Evolutionary conservation across 2,113 vertebrate genomes (phyloP).

Genomic region (Patagioenas fasciata): DNA sequence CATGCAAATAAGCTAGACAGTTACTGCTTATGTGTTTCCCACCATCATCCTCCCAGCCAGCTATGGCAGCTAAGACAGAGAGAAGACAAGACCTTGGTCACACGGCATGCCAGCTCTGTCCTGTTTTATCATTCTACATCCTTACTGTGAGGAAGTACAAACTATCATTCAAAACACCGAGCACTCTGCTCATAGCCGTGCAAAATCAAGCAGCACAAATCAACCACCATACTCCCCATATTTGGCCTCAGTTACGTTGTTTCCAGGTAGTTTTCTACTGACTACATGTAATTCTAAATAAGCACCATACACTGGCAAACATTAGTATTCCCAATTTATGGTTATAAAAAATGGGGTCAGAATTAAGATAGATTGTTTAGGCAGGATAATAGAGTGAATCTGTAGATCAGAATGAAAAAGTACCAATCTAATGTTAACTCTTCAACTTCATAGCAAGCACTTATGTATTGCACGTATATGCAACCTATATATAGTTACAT

Average conservation of each 20-base stretch:
- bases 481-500: background rate
- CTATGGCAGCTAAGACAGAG: background rate
- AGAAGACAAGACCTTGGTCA: background rate
- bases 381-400: background rate
- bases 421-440: background rate
- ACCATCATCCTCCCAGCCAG: background rate
- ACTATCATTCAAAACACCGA: background rate
- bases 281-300: background rate
- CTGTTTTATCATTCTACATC: background rate
- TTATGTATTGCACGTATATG: rapidly evolving
- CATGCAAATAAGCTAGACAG: background rate
- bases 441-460: background rate
- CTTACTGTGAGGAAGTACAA: background rate
- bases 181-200: background rate
- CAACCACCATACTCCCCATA: rapidly evolving
- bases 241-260: background rate
- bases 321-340: background rate
- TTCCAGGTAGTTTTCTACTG: background rate
- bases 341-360: background rate
- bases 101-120: background rate
- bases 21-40: background rate
- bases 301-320: background rate
- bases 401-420: background rate
- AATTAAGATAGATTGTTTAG: background rate
- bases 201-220: background rate